Evolutionary conservation across 2,888 invertebrate species (phyloP), one percentile per base, ranked within the genome.

Genomic region (Nudaria mundana): DNA sequence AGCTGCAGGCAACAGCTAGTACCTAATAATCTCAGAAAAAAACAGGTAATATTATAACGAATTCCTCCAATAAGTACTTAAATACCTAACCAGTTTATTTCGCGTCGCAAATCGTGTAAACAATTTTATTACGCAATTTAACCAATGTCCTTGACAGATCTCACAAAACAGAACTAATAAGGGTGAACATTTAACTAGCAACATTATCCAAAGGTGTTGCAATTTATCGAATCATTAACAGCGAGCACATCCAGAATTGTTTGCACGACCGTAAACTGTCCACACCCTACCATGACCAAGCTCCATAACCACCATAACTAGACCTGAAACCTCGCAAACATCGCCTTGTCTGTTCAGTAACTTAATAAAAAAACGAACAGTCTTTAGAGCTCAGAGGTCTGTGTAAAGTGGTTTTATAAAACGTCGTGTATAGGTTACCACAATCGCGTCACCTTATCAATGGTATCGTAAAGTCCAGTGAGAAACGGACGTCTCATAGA

Each of bases 161-260:
- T n/a, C n/a, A n/a, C n/a, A 37, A 34, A 23, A 31, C 28, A 65
- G n/a, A n/a, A n/a, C n/a, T n/a, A n/a, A n/a, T n/a, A n/a, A n/a
- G n/a, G 69, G 68, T 48, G 55, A 61, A 66, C 66, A 64, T 70
- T 71, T 76, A 75, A 78, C 74, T 71, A 64, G 68, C 74, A 69
- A 75, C 79, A 71, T 64, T 56, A 47, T 52, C 71, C 62, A 60
- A 73, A 73, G 78, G 75, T 77, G 72, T 74, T 70, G 73, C 81
- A 79, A 84, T 85, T 85, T 83, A 76, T 69, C 67, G 75, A 66
- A 65, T 70, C 81, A 81, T 81, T 86, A 79, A 72, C 66, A 58
- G 65, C 63, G 71, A 69, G 67, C 74, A 75, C 76, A 74, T 74
- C 72, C 74, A 75, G 72, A 63, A 66, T 70, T 80, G 86, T 86